Evolutionary conservation across 2,888 invertebrate species (phyloP).

Genomic region (Volucella inflata): DNA sequence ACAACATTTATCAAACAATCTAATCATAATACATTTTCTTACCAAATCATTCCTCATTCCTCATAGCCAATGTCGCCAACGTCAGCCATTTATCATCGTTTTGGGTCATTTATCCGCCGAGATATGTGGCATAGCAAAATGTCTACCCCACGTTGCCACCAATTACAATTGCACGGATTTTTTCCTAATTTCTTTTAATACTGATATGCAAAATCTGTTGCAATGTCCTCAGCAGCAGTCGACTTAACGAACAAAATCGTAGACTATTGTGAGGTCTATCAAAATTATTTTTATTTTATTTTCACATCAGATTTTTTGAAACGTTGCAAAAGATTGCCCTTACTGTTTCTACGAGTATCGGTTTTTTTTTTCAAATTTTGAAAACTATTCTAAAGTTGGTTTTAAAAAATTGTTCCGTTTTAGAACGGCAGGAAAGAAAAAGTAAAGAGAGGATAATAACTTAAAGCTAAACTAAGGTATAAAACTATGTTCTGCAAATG

Average conservation of each 20-base stretch:
- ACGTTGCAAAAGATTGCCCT: slow-evolving; percentile 30
- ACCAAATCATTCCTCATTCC: slow-evolving; percentile 6
- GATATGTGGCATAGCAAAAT: slow-evolving; percentile 59
- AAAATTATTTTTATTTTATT: slow-evolving; percentile 46
- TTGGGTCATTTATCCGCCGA: slow-evolving; percentile 48
- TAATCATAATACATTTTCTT: background rate
- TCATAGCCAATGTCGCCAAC: background rate
- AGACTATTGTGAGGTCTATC: slow-evolving; percentile 65
- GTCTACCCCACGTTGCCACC: background rate
- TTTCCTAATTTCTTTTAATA: no score
- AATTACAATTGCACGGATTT: slow-evolving; percentile 9
- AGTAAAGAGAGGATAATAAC: slow-evolving; percentile 22
- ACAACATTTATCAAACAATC: no score
- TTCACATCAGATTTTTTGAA: slow-evolving; percentile 63
- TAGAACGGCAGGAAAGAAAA: slow-evolving; percentile 17
- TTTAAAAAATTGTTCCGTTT: slow-evolving; percentile 28
- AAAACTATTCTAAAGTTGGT: slow-evolving; percentile 12
- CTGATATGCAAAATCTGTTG: slow-evolving; percentile 30
- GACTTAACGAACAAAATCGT: slow-evolving; percentile 57
- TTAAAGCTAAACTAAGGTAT: slow-evolving; percentile 35
- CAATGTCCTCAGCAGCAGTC: slow-evolving; percentile 52
- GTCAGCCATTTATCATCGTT: slow-evolving; percentile 31
- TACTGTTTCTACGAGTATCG: slow-evolving; percentile 29
- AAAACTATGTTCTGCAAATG: no score
- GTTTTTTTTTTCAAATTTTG: slow-evolving; percentile 34